These are phyloP conservation scores for Lasius platythorax DNA, from an alignment of 2,888 invertebrate species.

Conservation along the genomic window DNA sequence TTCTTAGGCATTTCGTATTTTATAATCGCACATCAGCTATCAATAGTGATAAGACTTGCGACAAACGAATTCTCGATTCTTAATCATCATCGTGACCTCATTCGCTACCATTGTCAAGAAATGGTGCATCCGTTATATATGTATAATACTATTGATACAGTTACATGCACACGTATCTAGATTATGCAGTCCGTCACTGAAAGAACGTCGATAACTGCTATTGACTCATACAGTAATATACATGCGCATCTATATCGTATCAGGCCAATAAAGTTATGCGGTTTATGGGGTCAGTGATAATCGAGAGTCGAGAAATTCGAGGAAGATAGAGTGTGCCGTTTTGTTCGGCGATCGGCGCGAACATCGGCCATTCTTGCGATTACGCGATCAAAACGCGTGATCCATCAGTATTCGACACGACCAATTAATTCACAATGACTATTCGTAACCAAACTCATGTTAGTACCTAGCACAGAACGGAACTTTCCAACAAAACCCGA, in stretches of 20 bases:
- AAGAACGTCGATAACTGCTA: slow-evolving; percentile 52
- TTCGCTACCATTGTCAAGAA: slow-evolving; percentile 38
- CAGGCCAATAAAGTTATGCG: slow-evolving; percentile 38
- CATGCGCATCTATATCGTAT: slow-evolving; percentile 58
- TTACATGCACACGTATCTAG: slow-evolving; percentile 62
- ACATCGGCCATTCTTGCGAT: slow-evolving; percentile 12
- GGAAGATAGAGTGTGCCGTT: not conserved
- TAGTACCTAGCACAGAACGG: slow-evolving; percentile 69
- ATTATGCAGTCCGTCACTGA: slow-evolving; percentile 33
- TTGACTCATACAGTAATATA: slow-evolving; percentile 59
- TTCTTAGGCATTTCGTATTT: not conserved
- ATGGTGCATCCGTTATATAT: slow-evolving; percentile 36
- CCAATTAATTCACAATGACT: slow-evolving; percentile 48
- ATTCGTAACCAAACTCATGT: slow-evolving; percentile 63
- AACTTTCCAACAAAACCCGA: slow-evolving; percentile 73
- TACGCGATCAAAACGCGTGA: not conserved
- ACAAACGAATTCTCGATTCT: slow-evolving; percentile 50
- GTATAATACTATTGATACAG: slow-evolving; percentile 50
- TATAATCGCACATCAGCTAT: not conserved
- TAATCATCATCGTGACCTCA: slow-evolving; percentile 52
- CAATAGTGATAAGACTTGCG: not conserved
- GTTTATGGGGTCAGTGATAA: slow-evolving; percentile 48
- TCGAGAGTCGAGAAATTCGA: slow-evolving; percentile 49
- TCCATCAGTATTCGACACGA: slow-evolving; percentile 70
- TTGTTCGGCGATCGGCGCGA: slow-evolving; percentile 13